phyloP scores from a whole-genome alignment of 2,888 invertebrate species.

The Holacanthella duospinosa region DNA sequence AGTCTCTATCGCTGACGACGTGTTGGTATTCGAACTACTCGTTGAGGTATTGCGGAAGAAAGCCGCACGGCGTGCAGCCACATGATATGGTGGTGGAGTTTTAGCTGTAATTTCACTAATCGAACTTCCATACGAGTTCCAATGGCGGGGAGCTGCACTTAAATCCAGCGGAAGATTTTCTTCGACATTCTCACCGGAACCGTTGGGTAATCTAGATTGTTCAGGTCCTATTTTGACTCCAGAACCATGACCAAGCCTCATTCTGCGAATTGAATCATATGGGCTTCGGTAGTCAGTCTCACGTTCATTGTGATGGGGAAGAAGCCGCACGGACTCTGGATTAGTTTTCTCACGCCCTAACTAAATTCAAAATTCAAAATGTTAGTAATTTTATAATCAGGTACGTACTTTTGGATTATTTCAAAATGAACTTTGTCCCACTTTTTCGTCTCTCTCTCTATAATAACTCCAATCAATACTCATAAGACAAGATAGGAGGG shows the following conservation, averaged over 20 bases:
- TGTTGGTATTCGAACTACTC: not conserved
- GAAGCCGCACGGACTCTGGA: not conserved
- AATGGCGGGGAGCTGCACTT: too few species aligned
- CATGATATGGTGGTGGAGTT: constrained; percentile 36
- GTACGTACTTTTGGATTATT: too few species aligned
- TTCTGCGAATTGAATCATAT: not conserved
- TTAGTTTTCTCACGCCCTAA: not conserved
- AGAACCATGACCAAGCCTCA: not conserved
- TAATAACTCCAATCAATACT: too few species aligned
- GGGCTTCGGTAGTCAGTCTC: not conserved
- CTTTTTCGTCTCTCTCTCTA: too few species aligned
- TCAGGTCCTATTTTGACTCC: not conserved
- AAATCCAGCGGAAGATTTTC: too few species aligned
- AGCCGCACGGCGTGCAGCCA: constrained; percentile 35
- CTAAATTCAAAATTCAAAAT: too few species aligned
- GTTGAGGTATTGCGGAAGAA: constrained; percentile 26
- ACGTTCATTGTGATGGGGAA: not conserved
- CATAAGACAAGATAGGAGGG: too few species aligned
- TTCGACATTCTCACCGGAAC: not conserved
- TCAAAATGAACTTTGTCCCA: too few species aligned
- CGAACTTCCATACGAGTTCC: not conserved
- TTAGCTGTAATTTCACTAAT: not conserved
- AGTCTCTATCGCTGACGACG: not conserved
- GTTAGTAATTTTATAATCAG: too few species aligned
- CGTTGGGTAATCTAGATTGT: not conserved